Evolutionary conservation across 1,140 invertebrate species (phyloP), one percentile per base, ranked within the genome.

Genomic region (Coenobita brevimanus): DNA sequence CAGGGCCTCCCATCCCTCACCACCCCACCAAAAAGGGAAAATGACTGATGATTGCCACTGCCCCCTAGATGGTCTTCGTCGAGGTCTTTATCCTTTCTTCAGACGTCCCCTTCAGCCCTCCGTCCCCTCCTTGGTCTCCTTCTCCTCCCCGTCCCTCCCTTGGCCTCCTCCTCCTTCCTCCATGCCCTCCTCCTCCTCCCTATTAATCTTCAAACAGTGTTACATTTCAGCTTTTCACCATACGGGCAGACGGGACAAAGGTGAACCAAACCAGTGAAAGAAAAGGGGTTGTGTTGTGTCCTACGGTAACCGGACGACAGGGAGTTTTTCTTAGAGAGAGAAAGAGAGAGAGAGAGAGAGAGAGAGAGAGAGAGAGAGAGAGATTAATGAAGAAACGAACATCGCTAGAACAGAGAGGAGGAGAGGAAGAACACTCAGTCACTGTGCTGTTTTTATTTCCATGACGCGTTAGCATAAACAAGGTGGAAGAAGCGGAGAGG

Each of bases 131-230:
- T 33, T 41, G 57, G 27, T 54, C 46, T 60, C 79, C 85, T 46
- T 33, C 67, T 57, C n/a, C 21, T 50, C 46, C 73, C 43, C 41
- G 36, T 38, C 36, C 2, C 33, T 21, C 67, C 1, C 36, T 30
- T 17, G 21, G 17, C 46, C 6, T 17, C 46, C 6, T 6, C 46
- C 46, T 50, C 46, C 46, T 6, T 50, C 46, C 17, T 50, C 6
- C 17, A 50, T 8, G 24, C 17, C n/a, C 33, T 30, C 17, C 38
- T 33, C n/a, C 17, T 30, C 67, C 8, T 24, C 30, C 76, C 85
- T 87, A 87, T 87, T 87, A 87, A 87, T 87, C 85, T 87, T 87
- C 64, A 87, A 87, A 87, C 85, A 78, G 85, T 87, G 85, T 87
- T 81, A 87, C 85, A 87, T 87, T 87, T 87, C 85, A 71, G 67